Evolutionary conservation across 2,797 vertebrate genomes (phyloP).

Genomic region (Phoxinus dragarum): DNA sequence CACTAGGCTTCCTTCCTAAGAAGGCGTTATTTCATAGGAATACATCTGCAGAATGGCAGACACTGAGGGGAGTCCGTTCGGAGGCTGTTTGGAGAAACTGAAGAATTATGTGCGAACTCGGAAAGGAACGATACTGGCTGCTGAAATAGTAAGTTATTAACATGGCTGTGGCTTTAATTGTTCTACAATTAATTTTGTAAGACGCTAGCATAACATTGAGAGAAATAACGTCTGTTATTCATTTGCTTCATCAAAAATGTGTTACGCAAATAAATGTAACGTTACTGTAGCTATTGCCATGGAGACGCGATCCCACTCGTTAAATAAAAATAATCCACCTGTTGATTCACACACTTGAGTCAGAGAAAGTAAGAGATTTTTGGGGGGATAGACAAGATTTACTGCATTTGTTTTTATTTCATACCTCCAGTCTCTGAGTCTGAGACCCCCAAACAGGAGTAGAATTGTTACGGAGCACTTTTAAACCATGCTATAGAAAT

Average conservation of each 20-base stretch:
- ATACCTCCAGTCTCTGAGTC: background rate
- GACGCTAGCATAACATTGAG: background rate
- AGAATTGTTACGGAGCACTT: background rate
- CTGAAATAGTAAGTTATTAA: slow-evolving; percentile 77
- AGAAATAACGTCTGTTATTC: no score
- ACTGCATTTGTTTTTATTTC: no score
- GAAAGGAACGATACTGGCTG: slow-evolving; percentile 73
- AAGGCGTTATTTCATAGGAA: background rate
- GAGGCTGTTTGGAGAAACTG: slow-evolving; percentile 66
- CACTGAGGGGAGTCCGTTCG: slow-evolving; percentile 37
- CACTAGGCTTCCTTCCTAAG: background rate
- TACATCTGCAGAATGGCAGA: slow-evolving; percentile 72
- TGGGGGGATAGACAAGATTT: no score
- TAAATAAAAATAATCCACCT: background rate
- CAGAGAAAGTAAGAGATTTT: background rate
- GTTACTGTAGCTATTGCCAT: slow-evolving; percentile 14
- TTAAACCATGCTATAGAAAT: background rate
- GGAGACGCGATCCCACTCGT: background rate
- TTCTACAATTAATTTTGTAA: background rate
- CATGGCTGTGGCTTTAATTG: background rate
- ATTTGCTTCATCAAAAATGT: background rate
- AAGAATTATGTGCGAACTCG: slow-evolving; percentile 73
- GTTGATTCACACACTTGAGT: slow-evolving; percentile 1
- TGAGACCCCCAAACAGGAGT: background rate
- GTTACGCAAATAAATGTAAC: background rate